Conservation (phyloP, 2,797 vertebrate species). For the Mareca penelope region DNA sequence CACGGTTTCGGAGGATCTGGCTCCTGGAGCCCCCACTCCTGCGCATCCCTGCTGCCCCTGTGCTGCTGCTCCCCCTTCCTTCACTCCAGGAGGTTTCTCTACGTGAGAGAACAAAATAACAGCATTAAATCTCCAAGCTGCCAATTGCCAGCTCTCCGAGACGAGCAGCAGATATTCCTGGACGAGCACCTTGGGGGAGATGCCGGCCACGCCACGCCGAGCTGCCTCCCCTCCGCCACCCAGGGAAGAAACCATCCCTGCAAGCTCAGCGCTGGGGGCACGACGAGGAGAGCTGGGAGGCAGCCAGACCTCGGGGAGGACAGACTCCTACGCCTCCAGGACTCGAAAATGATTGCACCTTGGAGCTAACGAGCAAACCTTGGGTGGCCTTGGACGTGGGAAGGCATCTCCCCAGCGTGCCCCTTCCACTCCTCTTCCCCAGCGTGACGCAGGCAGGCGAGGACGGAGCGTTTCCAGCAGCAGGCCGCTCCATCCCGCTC, state of each 20-base stretch:
- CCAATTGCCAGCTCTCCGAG: neutral
- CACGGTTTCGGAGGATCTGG: neutral
- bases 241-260: neutral
- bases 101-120: neutral
- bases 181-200: too few species aligned
- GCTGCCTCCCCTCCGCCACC: too few species aligned
- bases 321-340: neutral
- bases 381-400: neutral
- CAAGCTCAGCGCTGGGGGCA: too few species aligned
- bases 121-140: neutral
- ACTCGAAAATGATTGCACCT: neutral
- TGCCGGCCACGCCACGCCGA: neutral
- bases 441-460: slow-evolving; percentile 15
- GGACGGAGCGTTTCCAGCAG: slow-evolving; percentile 62
- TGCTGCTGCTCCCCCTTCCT: neutral
- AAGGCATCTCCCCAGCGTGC: neutral
- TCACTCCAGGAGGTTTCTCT: neutral
- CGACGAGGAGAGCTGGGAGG: neutral
- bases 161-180: neutral
- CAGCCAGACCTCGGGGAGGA: neutral
- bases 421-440: neutral
- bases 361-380: neutral
- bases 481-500: slow-evolving; percentile 69
- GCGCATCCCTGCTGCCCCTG: neutral
- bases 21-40: neutral